These are phyloP conservation scores for Dryobates pubescens DNA, from an alignment of 2,797 vertebrate genomes.

Conservation along the genomic window DNA sequence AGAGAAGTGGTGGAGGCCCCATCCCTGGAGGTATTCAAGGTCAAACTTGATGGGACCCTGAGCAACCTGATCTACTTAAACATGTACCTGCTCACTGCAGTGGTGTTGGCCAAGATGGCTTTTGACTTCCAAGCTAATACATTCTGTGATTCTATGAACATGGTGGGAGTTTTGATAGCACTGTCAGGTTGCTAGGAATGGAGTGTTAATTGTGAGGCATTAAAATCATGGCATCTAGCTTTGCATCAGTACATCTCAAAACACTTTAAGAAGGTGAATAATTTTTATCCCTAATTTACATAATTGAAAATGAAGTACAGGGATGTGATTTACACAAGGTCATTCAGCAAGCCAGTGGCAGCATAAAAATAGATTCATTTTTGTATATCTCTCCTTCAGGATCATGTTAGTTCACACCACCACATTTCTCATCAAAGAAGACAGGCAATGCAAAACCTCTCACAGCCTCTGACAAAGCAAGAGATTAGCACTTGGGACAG, in stretches of 20 bases:
- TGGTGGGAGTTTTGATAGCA: neutral
- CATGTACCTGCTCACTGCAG: too few relatives aligned
- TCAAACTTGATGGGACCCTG: too few relatives aligned
- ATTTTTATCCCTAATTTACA: conserved; percentile 57
- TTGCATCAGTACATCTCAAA: conserved; percentile 22
- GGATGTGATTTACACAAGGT: conserved; percentile 36
- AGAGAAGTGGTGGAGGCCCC: too few relatives aligned
- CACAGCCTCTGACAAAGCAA: neutral
- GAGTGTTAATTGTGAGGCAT: neutral
- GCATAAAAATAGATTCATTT: conserved; percentile 35
- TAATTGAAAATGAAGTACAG: conserved; percentile 49
- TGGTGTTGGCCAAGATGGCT: too few relatives aligned
- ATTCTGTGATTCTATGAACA: too few relatives aligned
- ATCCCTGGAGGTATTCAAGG: too few relatives aligned
- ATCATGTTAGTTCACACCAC: neutral
- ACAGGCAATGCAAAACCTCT: neutral
- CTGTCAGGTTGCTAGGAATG: rapidly evolving
- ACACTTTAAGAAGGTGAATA: conserved; percentile 40
- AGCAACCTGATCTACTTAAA: too few relatives aligned
- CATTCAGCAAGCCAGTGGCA: conserved; percentile 20
- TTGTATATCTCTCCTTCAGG: neutral
- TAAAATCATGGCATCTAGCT: neutral
- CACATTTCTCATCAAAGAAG: neutral
- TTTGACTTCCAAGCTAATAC: too few relatives aligned
- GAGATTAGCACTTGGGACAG: neutral